Base-by-base conservation (phyloP, 2,888 invertebrate genomes). In the Volucella zonaria region DNA sequence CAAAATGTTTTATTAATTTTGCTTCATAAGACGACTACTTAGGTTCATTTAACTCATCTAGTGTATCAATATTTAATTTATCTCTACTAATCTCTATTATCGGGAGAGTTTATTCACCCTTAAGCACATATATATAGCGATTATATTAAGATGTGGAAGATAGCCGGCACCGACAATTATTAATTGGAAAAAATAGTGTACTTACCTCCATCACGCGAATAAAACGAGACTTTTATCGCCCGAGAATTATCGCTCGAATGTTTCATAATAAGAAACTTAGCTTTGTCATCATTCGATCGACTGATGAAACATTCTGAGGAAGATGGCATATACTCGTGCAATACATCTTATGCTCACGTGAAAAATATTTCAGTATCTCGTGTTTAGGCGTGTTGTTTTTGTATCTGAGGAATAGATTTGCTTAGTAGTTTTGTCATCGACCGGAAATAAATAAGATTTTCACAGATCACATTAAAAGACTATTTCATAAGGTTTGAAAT, bases 331-430 rank as follows among this genome's bases (percentile, higher is more conserved):
- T 18, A 18, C 18, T 18, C 18, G 18, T 18, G n/a, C n/a, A 9
- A 15, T 43, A 43, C 1, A 40, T 12, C 40, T 61, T 43, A 18
- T 45, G 49, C 38, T 64, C 64, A 74, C 62, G 73, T 74, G 73
- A 64, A 74, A 54, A n/a, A 6, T 11, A 10, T 45, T 0, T 3
- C 15, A 43, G 2, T 18, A 11, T 54, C 54, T 64, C 73, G 62
- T 74, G 73, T 18, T 15, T n/a, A n/a, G 11, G 45, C 6, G 1
- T 3, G n/a, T 45, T 45, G 45, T 45, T 10, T 45, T 45, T 45
- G 45, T n/a, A 10, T 45, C 45, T 23, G 18, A 23, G 18, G 3
- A 45, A 45, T 12, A 45, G 6, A n/a, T n/a, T 45, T 12, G 11
- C n/a, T 45, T 6, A 45, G 18, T 23, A 23, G 2, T 23, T 45